phyloP scores from a whole-genome alignment of 1,140 invertebrate species.

The Drosophila quadrilineata region DNA sequence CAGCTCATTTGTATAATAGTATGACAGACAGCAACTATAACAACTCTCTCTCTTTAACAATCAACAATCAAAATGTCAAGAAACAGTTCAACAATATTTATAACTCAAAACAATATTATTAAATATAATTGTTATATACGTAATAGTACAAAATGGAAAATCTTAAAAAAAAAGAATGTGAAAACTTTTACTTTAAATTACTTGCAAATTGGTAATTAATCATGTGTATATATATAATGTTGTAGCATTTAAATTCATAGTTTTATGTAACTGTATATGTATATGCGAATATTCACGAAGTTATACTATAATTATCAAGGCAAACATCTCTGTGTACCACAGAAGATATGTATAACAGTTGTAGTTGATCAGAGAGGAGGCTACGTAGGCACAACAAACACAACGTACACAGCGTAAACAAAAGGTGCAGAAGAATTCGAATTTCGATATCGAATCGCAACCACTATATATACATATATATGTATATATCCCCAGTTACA shows the following conservation, averaged over 20 bases:
- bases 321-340: constrained; percentile 53
- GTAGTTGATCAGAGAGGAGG: constrained; percentile 44
- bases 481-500: constrained; percentile 7
- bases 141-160: constrained; percentile 39
- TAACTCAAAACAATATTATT: constrained; percentile 38
- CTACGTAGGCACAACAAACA: constrained; percentile 16
- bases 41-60: no score
- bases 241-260: constrained; percentile 38
- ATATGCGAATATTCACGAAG: constrained; percentile 11
- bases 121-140: constrained; percentile 24
- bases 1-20: constrained; percentile 14
- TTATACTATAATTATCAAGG: constrained; percentile 38
- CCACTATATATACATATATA: not conserved
- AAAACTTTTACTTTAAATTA: constrained; percentile 44
- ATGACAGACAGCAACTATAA: no score
- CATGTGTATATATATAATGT: constrained; percentile 30
- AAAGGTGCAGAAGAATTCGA: constrained; percentile 30
- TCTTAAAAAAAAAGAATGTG: constrained; percentile 6
- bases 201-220: constrained; percentile 18
- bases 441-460: no score
- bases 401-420: constrained; percentile 26
- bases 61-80: constrained; percentile 41
- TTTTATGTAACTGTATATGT: constrained; percentile 11
- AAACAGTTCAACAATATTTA: constrained; percentile 27
- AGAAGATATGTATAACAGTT: constrained; percentile 45